phyloP scores from a whole-genome alignment of 2,797 vertebrate species.

The Argya squamiceps region DNA sequence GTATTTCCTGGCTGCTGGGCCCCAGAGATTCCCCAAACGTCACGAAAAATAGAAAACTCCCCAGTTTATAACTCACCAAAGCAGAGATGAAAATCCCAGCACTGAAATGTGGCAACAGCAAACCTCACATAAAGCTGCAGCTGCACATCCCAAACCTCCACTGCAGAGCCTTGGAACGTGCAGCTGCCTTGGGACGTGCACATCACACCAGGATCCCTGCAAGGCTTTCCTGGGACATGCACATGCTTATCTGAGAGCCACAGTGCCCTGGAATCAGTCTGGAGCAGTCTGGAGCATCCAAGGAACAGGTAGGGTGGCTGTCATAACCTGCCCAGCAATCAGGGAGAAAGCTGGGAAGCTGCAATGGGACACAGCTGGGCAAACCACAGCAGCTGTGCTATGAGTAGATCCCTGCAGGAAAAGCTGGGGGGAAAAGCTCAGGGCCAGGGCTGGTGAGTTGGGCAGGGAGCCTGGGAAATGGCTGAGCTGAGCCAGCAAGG shows the following conservation, averaged over 20 bases:
- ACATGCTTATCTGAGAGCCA: rapidly evolving
- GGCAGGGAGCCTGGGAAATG: background rate
- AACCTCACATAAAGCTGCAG: rapidly evolving
- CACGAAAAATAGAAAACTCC: rapidly evolving
- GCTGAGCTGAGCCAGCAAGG: rapidly evolving
- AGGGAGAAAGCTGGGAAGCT: background rate
- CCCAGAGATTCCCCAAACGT: background rate
- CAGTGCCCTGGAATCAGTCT: rapidly evolving
- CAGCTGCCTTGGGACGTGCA: background rate
- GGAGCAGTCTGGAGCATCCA: rapidly evolving
- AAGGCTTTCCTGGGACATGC: rapidly evolving
- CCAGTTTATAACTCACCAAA: background rate
- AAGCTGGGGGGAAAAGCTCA: background rate
- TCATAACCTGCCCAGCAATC: background rate
- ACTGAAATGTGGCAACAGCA: rapidly evolving
- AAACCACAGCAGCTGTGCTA: background rate
- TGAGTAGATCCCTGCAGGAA: background rate
- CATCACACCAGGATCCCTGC: rapidly evolving
- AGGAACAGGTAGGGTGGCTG: rapidly evolving
- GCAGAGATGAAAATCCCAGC: rapidly evolving
- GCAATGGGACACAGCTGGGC: background rate
- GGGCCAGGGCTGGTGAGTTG: background rate
- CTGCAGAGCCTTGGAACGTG: too few relatives aligned
- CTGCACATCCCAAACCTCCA: background rate
- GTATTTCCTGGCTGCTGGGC: background rate